phyloP scores from a whole-genome alignment of 2,113 vertebrate genomes.

The Marcusenius ussheri region DNA sequence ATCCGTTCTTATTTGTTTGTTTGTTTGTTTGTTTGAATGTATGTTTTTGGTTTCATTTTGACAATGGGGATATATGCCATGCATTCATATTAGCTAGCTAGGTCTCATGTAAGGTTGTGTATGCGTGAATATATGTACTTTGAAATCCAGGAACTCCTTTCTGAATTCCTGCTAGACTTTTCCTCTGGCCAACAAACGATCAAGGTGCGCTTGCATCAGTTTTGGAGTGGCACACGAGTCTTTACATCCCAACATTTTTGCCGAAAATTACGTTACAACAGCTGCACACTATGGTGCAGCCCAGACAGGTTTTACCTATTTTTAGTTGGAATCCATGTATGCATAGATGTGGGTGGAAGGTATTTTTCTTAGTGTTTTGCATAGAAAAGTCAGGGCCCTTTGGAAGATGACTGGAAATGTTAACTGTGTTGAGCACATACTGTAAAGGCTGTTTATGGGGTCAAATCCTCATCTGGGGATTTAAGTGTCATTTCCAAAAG shows the following conservation, averaged over 20 bases:
- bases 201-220: background rate
- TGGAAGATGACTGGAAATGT: conserved; percentile 1
- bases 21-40: background rate
- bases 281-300: background rate
- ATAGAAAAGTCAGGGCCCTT: background rate
- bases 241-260: background rate
- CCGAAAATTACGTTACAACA: background rate
- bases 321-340: background rate
- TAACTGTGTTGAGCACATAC: background rate
- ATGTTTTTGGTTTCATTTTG: background rate
- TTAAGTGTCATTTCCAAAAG: background rate
- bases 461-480: background rate
- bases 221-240: background rate
- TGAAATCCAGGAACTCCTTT: background rate
- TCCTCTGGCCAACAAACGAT: background rate
- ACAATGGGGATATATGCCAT: background rate
- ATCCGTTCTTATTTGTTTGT: too few relatives aligned
- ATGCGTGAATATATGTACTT: background rate
- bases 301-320: background rate
- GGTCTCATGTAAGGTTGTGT: background rate
- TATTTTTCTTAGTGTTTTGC: background rate
- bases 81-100: background rate
- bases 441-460: background rate
- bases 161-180: background rate
- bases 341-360: background rate